Conservation (phyloP, 2,888 invertebrate genomes). For the Ornithoptera priamus region DNA sequence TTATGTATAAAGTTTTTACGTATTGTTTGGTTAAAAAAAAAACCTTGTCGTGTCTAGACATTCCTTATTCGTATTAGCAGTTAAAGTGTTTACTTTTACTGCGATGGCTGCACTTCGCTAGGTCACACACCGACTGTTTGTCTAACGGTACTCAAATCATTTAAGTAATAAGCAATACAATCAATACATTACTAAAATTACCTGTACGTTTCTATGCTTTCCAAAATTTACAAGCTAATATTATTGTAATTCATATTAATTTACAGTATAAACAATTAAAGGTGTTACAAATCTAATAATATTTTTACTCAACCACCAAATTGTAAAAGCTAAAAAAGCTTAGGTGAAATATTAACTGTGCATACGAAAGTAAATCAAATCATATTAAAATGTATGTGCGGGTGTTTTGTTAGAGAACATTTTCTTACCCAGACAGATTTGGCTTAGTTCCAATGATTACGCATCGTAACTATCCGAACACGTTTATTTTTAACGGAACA, state of each 20-base stretch:
- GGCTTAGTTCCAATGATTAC: conserved; percentile 44
- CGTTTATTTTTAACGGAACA: conserved; percentile 39
- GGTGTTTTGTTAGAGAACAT: conserved; percentile 10
- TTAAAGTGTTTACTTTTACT: conserved; percentile 26
- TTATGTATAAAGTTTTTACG: conserved; percentile 6
- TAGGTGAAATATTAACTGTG: not conserved
- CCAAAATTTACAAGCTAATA: not conserved
- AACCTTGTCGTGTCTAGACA: conserved; percentile 39
- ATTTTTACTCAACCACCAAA: too few relatives aligned
- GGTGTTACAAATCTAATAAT: too few relatives aligned
- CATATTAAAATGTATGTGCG: not conserved
- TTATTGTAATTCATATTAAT: not conserved
- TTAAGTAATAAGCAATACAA: conserved; percentile 41
- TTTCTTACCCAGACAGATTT: conserved; percentile 32
- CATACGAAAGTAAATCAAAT: not conserved
- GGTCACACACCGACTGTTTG: conserved; percentile 35
- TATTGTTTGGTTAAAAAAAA: conserved; percentile 1
- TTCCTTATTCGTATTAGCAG: conserved; percentile 33
- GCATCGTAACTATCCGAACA: conserved; percentile 33
- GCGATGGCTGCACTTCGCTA: conserved; percentile 29
- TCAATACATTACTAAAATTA: conserved; percentile 9
- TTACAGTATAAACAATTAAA: too few relatives aligned
- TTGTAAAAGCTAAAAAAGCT: not conserved
- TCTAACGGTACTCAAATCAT: conserved; percentile 38
- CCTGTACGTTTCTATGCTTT: not conserved